Base-by-base conservation (phyloP, 2,113 vertebrate species). In the Oreochromis tanganicae region DNA sequence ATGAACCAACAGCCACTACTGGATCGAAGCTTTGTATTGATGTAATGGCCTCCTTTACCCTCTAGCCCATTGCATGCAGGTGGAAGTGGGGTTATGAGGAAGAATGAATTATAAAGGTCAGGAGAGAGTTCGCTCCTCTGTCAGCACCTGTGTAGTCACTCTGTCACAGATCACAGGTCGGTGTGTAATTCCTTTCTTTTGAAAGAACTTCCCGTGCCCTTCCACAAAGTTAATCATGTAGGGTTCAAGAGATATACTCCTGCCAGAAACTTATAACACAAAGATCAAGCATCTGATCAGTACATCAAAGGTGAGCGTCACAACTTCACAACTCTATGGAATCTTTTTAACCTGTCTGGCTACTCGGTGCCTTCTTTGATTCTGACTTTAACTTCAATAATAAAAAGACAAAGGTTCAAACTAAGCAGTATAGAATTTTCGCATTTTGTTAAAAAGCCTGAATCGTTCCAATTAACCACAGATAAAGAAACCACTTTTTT, bases 71-170 rank as follows among this genome's bases (percentile, higher is more conserved):
- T 87, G 85, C 78, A 78, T 1, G 7, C 27, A 85, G 36, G 66
- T 82, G 50, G 7, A 41, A 43, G 10, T 19, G 36, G 59, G 19
- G 75, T 80, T 66, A 10, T 55, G 71, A 55, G 54, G 78, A 84
- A 85, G 56, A 90, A 61, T 80, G 75, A 91, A 87, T 89, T 85
- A 81, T 48, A 90, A 93, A 90, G 90, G 87, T 93, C 92, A 92
- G 17, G 9, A 16, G 19, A 75, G 80, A 57, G 68, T 84, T 85
- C 4, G 24, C 48, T 66, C 73, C 82, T 87, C 19, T 82, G 71
- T 82, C 78, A 56, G 82, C n/a, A 1, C 84, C 38, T 87, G 83
- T 90, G 91, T 86, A 83, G 80, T 90, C 41, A 54, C 73, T 79
- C 66, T 88, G 71, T 85, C 85, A 80, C 75, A 61, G 59, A 71